Evolutionary conservation across 2,797 vertebrate species (phyloP), one percentile per base, ranked within the genome.

Genomic region (Spinus olivaceus): DNA sequence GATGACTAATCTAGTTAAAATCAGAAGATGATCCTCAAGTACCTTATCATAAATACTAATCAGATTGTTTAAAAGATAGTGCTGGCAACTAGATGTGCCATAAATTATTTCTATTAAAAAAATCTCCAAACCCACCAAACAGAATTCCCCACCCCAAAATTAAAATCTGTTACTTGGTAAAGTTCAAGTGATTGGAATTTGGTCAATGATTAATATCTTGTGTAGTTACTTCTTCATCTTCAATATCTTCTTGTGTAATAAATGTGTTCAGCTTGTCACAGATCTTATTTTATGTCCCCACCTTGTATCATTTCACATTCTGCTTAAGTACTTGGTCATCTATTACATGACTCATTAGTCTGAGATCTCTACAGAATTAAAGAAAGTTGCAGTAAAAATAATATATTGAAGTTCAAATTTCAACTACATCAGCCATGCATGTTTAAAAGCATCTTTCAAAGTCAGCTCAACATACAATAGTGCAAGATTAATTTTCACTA

Each of bases 281-380:
- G 93, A 97, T 93, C 96, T 97, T 97, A 96, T 95, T 97, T 98
- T 97, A 97, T 97, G 94, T 91, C 65, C 73, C 96, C 65, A 97
- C 82, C 93, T 97, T 96, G 92, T 96, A 96, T 93, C 92, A 96
- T 97, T 98, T 98, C 92, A 96, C 91, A 97, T 97, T 97, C 96
- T 96, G 82, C 71, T 97, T 97, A 97, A 97, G 96, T 93, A 91
- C 94, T 96, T 97, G 96, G 95, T 96, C 97, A 97, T 98, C 96
- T 97, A 97, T 97, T 97, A 97, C 96, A 97, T 97, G 97, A 97
- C 96, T 97, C 97, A 98, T 98, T 98, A 98, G 95, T 97, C 94
- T 97, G 95, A 96, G 94, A 96, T 97, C 95, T 95, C 96, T 78
- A 92, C 94, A 97, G 97, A 98, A 98, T 97, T 98, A 98, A 95